Evolutionary conservation across 1,140 invertebrate species (phyloP).

Genomic region (Eurosta solidaginis): DNA sequence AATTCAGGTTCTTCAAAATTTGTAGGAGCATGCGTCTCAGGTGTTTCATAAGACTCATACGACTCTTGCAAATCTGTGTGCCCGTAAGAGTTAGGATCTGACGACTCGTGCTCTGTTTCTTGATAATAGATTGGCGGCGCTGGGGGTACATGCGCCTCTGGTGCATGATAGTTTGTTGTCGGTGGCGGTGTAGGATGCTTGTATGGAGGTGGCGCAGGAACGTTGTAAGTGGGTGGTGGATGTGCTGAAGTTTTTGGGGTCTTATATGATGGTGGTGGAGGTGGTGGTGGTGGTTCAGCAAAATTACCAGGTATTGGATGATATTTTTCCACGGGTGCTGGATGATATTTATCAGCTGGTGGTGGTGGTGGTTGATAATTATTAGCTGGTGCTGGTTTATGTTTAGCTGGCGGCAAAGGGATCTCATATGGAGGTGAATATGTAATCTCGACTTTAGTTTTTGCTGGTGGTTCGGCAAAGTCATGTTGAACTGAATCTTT

Average conservation of each 20-base stretch:
- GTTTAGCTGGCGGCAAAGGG: conserved; percentile 15
- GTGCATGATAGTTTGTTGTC: conserved; percentile 29
- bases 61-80: no score
- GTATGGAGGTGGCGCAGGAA: conserved; percentile 21
- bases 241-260: background rate
- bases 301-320: conserved; percentile 31
- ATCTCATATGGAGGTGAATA: conserved; percentile 53
- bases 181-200: conserved; percentile 21
- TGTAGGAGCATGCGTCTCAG: background rate
- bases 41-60: conserved; percentile 32
- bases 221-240: background rate
- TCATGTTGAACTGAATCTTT: background rate
- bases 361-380: conserved; percentile 22
- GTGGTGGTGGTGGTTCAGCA: conserved; percentile 30
- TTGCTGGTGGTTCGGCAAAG: conserved; percentile 49
- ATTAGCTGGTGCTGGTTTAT: background rate
- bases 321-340: background rate
- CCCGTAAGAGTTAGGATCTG: no score
- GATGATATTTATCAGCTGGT: no score
- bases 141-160: conserved; percentile 15
- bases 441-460: conserved; percentile 41
- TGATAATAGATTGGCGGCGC: no score
- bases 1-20: background rate
- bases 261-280: conserved; percentile 29
- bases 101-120: no score